Conservation (phyloP, 2,113 vertebrate species). For the Thryonomys swinderianus region DNA sequence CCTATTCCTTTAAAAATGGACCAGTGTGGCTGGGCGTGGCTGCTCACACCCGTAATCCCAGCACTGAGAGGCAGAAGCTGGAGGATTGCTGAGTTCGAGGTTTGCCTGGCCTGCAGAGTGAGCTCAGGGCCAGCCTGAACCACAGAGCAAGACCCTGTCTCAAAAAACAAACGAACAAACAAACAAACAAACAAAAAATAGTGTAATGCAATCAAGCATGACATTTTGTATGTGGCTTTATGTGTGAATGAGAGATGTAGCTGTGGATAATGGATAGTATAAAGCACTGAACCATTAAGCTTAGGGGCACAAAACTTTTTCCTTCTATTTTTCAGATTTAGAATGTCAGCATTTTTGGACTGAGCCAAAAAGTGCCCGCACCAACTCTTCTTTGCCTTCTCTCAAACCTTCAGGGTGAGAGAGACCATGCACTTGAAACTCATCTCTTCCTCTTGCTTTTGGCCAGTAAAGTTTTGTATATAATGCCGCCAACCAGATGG, state of each 20-base stretch:
- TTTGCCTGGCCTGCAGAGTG: no score
- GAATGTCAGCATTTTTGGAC: not conserved
- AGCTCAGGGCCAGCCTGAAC: no score
- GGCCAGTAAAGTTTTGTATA: not conserved
- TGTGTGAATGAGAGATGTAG: no score
- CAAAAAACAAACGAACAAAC: no score
- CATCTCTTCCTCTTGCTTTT: not conserved
- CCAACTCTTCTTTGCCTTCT: not conserved
- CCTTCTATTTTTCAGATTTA: not conserved
- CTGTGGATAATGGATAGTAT: not conserved
- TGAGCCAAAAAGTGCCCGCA: not conserved
- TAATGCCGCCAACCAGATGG: not conserved
- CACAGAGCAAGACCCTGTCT: no score
- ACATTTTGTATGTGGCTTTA: not conserved
- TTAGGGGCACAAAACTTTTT: not conserved
- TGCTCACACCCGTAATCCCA: no score
- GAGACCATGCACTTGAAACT: not conserved
- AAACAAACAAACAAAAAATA: no score
- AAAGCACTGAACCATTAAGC: not conserved
- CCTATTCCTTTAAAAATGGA: not conserved
- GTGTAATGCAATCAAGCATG: not conserved
- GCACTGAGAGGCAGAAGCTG: no score
- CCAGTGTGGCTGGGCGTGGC: no score
- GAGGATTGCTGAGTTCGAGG: no score
- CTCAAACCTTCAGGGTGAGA: not conserved